Conservation (phyloP, 2,888 invertebrate species). For the Thecophora atra region DNA sequence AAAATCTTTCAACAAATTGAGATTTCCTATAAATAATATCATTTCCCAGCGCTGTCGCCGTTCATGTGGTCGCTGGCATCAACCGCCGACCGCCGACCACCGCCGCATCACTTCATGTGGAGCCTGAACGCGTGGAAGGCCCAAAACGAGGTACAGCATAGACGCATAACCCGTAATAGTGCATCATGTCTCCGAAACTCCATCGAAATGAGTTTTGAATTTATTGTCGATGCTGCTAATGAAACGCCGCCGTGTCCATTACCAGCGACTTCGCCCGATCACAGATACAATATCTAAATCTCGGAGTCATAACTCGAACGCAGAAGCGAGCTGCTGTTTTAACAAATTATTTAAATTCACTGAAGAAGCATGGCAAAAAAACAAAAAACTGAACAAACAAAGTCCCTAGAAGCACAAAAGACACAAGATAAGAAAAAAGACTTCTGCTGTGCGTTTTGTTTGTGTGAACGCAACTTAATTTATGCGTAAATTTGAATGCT, state of each 20-base stretch:
- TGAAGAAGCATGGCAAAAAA: background rate
- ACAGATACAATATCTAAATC: slow-evolving; percentile 32
- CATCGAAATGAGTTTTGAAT: slow-evolving; percentile 50
- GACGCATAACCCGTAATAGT: slow-evolving; percentile 57
- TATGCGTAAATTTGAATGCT: slow-evolving; percentile 36
- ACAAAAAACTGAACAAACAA: background rate
- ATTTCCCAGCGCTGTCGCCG: slow-evolving; percentile 42
- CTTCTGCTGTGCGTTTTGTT: slow-evolving; percentile 15
- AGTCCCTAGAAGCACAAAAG: background rate
- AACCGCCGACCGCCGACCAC: background rate
- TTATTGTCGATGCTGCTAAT: slow-evolving; percentile 62
- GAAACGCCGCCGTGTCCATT: slow-evolving; percentile 52
- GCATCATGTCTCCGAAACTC: slow-evolving; percentile 51
- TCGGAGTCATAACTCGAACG: background rate
- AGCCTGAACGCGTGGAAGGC: slow-evolving; percentile 35
- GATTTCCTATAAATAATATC: slow-evolving; percentile 37
- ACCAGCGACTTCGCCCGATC: slow-evolving; percentile 54
- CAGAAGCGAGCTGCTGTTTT: slow-evolving; percentile 54
- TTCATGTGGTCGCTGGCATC: slow-evolving; percentile 52
- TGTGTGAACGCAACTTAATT: slow-evolving; percentile 40
- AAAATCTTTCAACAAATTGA: slow-evolving; percentile 48
- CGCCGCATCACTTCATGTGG: slow-evolving; percentile 39
- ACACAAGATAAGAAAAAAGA: too few relatives aligned
- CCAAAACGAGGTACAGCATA: slow-evolving; percentile 51
- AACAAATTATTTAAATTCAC: slow-evolving; percentile 61